phyloP scores from a whole-genome alignment of 2,797 vertebrate genomes.

The Hemitrygon akajei region DNA sequence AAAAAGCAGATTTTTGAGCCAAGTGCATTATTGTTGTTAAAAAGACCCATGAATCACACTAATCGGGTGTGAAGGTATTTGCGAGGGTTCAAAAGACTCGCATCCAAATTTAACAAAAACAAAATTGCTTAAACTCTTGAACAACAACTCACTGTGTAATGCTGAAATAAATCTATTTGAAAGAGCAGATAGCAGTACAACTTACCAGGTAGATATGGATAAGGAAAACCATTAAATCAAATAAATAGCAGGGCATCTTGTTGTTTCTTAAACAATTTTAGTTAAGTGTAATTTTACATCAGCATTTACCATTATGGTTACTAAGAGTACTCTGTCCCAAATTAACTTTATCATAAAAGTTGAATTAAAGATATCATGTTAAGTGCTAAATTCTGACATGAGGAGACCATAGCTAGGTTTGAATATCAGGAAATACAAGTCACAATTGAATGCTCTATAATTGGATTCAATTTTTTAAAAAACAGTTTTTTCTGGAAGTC shows the following conservation, averaged over 20 bases:
- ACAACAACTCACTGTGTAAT: too few relatives aligned
- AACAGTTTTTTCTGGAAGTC: background rate
- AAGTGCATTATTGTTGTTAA: too few relatives aligned
- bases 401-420: background rate
- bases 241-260: background rate
- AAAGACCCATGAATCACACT: too few relatives aligned
- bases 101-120: too few relatives aligned
- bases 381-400: background rate
- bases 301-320: background rate
- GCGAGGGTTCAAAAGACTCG: too few relatives aligned
- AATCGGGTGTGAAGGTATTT: too few relatives aligned
- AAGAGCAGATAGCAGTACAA: too few relatives aligned
- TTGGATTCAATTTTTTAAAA: constrained; percentile 18
- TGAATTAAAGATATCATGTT: background rate
- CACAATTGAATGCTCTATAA: background rate
- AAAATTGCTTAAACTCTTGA: too few relatives aligned
- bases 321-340: background rate
- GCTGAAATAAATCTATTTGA: too few relatives aligned
- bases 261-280: background rate
- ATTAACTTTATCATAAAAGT: background rate
- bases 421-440: constrained; percentile 17
- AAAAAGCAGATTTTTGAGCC: too few relatives aligned
- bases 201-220: background rate
- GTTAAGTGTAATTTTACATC: background rate
- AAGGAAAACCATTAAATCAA: background rate